A percentile compares a stretch with the other conserved stretches of the same genome.
Evolutionary conservation across 2,888 invertebrate genomes (phyloP).

Genomic region (Oligia latruncula): DNA sequence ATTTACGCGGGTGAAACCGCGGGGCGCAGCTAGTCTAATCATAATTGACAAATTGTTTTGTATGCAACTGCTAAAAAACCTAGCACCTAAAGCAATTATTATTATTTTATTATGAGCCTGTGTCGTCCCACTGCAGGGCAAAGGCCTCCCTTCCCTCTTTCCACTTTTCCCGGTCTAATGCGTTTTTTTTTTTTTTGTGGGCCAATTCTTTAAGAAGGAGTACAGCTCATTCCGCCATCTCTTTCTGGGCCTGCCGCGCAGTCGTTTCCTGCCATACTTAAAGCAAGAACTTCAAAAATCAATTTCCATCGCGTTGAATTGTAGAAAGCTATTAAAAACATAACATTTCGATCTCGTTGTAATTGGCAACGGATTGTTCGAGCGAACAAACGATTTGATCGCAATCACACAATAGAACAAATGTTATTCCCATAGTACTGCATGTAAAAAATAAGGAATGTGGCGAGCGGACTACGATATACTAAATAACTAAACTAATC

Average conservation of each 20-base stretch:
- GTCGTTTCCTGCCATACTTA: no score
- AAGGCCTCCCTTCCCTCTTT: no score
- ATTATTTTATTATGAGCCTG: no score
- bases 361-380: conserved; percentile 62
- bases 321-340: conserved; percentile 65
- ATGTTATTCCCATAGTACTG: conserved; percentile 59
- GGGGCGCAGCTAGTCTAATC: not conserved
- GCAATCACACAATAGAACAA: conserved; percentile 60
- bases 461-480: conserved; percentile 33
- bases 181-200: no score
- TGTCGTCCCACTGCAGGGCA: no score
- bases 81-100: not conserved
- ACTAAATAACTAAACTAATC: conserved; percentile 52
- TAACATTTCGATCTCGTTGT: conserved; percentile 59
- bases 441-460: conserved; percentile 54
- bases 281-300: conserved; percentile 28
- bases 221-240: no score
- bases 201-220: no score
- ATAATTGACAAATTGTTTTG: not conserved
- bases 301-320: conserved; percentile 31
- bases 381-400: conserved; percentile 52
- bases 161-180: no score
- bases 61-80: not conserved
- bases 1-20: no score
- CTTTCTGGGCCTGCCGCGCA: no score